phyloP scores from a whole-genome alignment of 2,888 invertebrate species.

The Coelopa pilipes region DNA sequence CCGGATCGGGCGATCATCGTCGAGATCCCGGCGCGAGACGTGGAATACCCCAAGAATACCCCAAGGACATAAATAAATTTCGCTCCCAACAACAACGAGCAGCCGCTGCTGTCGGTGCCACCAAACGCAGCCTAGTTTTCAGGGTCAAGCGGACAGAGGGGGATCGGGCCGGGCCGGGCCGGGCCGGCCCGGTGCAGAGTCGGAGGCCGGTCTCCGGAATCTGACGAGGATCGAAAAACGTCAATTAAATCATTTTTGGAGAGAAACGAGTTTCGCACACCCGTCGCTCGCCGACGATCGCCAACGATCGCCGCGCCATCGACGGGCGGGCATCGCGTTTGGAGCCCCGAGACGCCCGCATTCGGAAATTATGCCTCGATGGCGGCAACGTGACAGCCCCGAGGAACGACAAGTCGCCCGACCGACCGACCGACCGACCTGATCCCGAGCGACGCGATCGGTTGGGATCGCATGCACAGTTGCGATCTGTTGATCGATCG shows the following conservation, averaged over 20 bases:
- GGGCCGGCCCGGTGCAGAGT: not conserved
- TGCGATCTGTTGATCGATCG: not conserved
- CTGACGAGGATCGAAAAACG: constrained; percentile 36
- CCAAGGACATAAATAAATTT: constrained; percentile 34
- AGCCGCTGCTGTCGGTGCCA: too few relatives aligned
- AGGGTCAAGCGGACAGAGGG: constrained; percentile 37
- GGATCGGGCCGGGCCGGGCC: not conserved
- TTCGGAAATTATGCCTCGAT: constrained; percentile 19
- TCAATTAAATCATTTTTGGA: constrained; percentile 46
- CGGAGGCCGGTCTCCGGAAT: constrained; percentile 1
- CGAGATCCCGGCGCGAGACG: constrained; percentile 32
- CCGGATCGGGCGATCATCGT: not conserved
- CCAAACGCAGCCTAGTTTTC: constrained; percentile 40
- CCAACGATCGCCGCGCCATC: not conserved
- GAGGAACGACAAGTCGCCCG: constrained; percentile 31
- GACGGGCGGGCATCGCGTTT: too few relatives aligned
- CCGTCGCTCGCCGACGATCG: not conserved
- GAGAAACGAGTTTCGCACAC: not conserved
- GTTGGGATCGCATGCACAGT: constrained; percentile 19
- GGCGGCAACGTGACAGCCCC: constrained; percentile 47
- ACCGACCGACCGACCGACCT: too few relatives aligned
- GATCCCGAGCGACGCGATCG: constrained; percentile 6
- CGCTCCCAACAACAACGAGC: not conserved
- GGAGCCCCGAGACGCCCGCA: constrained; percentile 26
- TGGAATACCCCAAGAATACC: constrained; percentile 24